A percentile compares a stretch with the other conserved stretches of the same genome.
Evolutionary conservation across 2,113 vertebrate genomes (phyloP).

Genomic region (Phodopus roborovskii): DNA sequence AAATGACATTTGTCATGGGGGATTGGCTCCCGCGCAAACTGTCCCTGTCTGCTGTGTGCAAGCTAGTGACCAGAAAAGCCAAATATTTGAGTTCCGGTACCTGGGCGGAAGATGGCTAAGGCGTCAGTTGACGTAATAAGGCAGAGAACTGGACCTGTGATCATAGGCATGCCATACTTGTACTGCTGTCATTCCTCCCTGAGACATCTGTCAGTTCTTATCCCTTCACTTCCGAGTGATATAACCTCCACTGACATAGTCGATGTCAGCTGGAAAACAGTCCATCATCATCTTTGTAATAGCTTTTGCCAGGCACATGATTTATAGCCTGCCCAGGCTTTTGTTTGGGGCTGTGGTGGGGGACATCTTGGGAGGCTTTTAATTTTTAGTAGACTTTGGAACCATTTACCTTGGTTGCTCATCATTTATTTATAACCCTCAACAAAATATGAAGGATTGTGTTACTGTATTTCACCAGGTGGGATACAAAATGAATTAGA

Average conservation of each 20-base stretch:
- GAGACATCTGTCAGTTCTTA: not conserved
- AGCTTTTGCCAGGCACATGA: conserved; percentile 2
- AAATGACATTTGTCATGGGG: not conserved
- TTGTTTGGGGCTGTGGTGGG: not conserved
- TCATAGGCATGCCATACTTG: not conserved
- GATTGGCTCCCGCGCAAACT: not conserved
- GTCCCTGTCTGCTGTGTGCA: not conserved
- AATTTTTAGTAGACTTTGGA: conserved; percentile 73
- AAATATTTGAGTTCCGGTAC: not conserved
- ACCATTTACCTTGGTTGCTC: conserved; percentile 47
- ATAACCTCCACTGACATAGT: conserved; percentile 8
- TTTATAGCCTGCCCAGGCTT: conserved; percentile 55
- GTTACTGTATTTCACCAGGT: conserved; percentile 37
- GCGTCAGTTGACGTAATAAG: not conserved
- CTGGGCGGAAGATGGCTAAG: not conserved
- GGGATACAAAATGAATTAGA: not conserved
- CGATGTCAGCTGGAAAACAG: conserved; percentile 42
- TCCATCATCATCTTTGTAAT: conserved; percentile 23
- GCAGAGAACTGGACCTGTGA: not conserved
- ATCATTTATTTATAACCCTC: conserved; percentile 63
- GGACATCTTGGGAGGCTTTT: conserved; percentile 47
- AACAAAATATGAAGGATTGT: conserved; percentile 25
- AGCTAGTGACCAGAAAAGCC: not conserved
- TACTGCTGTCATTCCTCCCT: not conserved
- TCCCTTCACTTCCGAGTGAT: not conserved